phyloP scores from a whole-genome alignment of 2,797 vertebrate species.

The Threskiornis aethiopicus region DNA sequence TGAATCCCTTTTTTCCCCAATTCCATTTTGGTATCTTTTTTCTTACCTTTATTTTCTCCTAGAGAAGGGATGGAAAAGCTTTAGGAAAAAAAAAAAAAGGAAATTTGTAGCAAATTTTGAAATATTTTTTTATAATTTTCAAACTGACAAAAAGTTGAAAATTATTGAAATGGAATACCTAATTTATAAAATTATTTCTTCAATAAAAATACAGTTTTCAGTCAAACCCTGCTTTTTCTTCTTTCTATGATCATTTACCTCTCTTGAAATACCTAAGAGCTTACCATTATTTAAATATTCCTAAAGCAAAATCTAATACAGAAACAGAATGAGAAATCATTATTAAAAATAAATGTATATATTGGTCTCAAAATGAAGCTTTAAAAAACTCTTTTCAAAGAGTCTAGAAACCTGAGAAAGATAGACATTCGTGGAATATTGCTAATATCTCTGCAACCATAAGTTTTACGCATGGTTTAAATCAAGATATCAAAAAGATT shows the following conservation, averaged over 20 bases:
- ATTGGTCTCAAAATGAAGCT: neutral
- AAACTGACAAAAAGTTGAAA: neutral
- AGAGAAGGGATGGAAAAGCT: fast-evolving
- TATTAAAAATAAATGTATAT: neutral
- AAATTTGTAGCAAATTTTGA: neutral
- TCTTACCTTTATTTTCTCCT: neutral
- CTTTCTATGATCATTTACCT: neutral
- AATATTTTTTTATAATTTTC: neutral
- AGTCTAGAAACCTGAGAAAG: neutral
- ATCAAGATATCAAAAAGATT: neutral
- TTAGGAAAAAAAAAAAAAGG: neutral
- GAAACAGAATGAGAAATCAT: neutral
- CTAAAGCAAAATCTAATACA: neutral
- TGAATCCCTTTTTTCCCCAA: neutral
- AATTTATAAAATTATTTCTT: neutral
- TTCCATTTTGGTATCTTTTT: neutral
- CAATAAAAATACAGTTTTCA: neutral
- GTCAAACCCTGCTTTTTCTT: fast-evolving
- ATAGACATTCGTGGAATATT: neutral
- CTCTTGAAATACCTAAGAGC: neutral
- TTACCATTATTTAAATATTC: neutral
- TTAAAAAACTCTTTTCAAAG: neutral
- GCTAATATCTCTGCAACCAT: neutral
- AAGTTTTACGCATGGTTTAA: neutral
- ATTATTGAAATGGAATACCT: neutral